phyloP scores from a whole-genome alignment of 1,140 invertebrate species.

The Triops cancriformis region DNA sequence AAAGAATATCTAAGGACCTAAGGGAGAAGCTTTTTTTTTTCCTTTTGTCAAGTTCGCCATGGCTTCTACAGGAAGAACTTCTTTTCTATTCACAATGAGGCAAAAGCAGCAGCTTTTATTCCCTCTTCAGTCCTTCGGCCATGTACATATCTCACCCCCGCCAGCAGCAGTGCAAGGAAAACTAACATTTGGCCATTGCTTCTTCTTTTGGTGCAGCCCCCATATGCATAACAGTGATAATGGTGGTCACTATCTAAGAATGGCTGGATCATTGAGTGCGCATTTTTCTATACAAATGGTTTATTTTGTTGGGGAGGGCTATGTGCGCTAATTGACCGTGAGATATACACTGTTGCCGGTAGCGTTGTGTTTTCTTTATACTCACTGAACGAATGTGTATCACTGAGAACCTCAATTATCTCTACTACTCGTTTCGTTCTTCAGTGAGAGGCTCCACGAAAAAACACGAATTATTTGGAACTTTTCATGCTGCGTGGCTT shows the following conservation, averaged over 20 bases:
- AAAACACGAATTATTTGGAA: background rate
- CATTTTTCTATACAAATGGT: background rate
- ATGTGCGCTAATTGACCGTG: background rate
- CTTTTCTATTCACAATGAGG: constrained; percentile 10
- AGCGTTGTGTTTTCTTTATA: background rate
- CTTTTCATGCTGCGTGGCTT: background rate
- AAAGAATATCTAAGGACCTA: background rate
- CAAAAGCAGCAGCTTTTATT: constrained; percentile 7
- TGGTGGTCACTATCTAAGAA: background rate
- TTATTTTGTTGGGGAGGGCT: background rate
- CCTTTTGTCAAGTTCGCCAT: background rate
- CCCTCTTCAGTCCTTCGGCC: background rate
- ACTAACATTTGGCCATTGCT: constrained; percentile 8
- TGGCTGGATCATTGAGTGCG: background rate
- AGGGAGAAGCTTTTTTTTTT: constrained; percentile 6
- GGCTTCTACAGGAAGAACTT: background rate
- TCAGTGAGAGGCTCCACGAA: background rate
- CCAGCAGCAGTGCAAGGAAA: constrained; percentile 8
- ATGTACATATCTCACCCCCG: background rate
- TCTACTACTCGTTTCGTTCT: background rate
- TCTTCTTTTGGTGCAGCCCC: background rate
- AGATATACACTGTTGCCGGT: background rate
- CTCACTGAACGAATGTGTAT: background rate
- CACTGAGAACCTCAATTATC: background rate
- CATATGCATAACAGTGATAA: background rate